Percentiles rank a stretch among this genome's conserved stretches.
These are phyloP conservation scores for Eurois occulta DNA, from an alignment of 2,888 invertebrate species.

Conservation along the genomic window DNA sequence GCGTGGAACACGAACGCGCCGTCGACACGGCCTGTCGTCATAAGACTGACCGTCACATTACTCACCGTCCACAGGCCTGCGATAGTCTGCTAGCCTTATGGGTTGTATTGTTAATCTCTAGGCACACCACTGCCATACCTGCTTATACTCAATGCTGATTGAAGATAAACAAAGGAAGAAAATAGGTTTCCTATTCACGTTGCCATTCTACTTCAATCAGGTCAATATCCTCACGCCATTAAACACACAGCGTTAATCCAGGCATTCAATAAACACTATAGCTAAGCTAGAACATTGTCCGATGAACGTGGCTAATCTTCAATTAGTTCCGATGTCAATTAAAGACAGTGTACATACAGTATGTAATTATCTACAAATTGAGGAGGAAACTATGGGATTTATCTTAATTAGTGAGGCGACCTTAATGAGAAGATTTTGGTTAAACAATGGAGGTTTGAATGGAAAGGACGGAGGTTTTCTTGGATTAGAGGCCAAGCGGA, in stretches of 20 bases:
- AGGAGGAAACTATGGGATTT: conserved; percentile 9
- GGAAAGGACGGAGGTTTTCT: background rate
- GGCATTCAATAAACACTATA: conserved; percentile 23
- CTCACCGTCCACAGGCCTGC: too few relatives aligned
- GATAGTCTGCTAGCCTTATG: too few relatives aligned
- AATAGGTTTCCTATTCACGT: background rate
- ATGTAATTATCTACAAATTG: conserved; percentile 11
- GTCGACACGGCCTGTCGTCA: too few relatives aligned
- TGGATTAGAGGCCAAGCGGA: background rate
- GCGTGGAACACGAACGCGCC: too few relatives aligned
- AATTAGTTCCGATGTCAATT: conserved; percentile 50
- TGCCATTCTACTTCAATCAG: background rate
- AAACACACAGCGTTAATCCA: conserved; percentile 18
- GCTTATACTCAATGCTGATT: background rate
- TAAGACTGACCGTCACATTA: too few relatives aligned
- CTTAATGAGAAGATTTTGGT: background rate
- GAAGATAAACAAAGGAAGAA: background rate
- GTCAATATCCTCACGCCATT: conserved; percentile 3
- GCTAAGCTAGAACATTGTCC: conserved; percentile 28
- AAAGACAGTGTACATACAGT: conserved; percentile 16
- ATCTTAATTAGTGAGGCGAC: conserved; percentile 10
- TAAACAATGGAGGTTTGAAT: conserved; percentile 2
- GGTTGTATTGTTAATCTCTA: too few relatives aligned
- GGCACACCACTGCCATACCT: too few relatives aligned
- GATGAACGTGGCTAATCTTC: conserved; percentile 55